These are phyloP conservation scores for Lottia gigantea DNA, from an alignment of 2,888 invertebrate species.

Conservation along the genomic window DNA sequence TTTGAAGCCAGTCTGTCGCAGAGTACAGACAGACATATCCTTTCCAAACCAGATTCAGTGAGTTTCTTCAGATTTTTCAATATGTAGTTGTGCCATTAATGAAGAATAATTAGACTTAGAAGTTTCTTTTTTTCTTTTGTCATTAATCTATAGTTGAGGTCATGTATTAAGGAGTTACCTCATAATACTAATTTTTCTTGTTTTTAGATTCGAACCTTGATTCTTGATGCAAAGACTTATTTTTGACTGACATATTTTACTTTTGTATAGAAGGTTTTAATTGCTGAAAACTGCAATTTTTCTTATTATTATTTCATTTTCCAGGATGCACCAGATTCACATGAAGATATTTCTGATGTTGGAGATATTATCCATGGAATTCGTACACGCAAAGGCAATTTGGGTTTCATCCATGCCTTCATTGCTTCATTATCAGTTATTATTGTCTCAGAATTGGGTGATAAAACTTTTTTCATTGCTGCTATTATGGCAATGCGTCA, in stretches of 20 bases:
- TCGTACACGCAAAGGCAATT: conserved; percentile 44
- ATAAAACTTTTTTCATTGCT: conserved; percentile 99
- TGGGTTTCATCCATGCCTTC: conserved; percentile 91
- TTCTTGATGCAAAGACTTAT: not conserved
- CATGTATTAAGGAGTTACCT: no score
- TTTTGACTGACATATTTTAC: no score
- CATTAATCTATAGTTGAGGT: not conserved
- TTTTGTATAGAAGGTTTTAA: not conserved
- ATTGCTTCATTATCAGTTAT: conserved; percentile 95
- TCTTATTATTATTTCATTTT: not conserved
- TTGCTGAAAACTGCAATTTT: no score
- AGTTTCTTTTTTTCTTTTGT: no score
- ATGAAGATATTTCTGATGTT: conserved; percentile 41
- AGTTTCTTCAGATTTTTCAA: no score
- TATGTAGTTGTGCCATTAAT: no score
- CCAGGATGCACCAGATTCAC: conserved; percentile 13
- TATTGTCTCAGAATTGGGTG: conserved; percentile 95
- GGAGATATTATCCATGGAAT: conserved; percentile 34
- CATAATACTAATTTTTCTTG: no score
- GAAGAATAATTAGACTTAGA: no score
- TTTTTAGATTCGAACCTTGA: no score
- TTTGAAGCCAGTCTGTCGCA: no score
- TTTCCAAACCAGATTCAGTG: no score
- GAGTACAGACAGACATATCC: no score
- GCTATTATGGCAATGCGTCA: conserved; percentile 99